Conservation (phyloP, 2,113 vertebrate species). For the Rallus limicola region DNA sequence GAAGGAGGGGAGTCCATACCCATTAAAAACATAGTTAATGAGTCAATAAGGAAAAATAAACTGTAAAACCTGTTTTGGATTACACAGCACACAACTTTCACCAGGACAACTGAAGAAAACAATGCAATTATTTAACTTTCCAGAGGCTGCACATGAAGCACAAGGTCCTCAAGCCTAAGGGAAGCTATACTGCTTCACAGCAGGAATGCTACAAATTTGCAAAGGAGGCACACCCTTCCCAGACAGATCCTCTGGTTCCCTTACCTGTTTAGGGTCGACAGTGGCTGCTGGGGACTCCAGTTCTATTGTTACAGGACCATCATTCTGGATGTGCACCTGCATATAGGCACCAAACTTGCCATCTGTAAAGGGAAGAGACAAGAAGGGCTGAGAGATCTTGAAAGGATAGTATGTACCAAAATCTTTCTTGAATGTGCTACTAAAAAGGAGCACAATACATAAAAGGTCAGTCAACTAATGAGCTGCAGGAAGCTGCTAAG, state of each 20-base stretch:
- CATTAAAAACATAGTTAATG: neutral
- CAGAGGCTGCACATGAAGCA: neutral
- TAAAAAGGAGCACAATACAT: neutral
- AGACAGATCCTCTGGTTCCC: neutral
- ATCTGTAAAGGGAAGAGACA: conserved; percentile 75
- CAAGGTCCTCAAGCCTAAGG: neutral
- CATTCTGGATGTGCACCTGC: conserved; percentile 96
- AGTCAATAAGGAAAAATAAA: neutral
- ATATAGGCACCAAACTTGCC: conserved; percentile 93
- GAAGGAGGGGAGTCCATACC: neutral
- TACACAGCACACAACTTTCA: neutral
- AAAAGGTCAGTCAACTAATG: neutral
- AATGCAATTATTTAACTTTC: neutral
- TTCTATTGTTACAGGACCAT: conserved; percentile 94
- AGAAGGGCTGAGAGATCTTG: neutral
- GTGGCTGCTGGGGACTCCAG: conserved; percentile 84
- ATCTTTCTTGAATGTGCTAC: neutral
- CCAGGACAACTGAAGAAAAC: neutral
- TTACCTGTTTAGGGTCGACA: conserved; percentile 89
- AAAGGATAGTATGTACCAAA: neutral
- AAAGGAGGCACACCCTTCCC: neutral
- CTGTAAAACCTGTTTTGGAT: neutral
- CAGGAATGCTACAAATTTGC: neutral
- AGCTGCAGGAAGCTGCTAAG: neutral
- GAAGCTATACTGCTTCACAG: neutral